Percentiles rank a stretch among this genome's conserved stretches.
Conservation (phyloP, 1,140 invertebrate species). For the Megalonaias nervosa region DNA sequence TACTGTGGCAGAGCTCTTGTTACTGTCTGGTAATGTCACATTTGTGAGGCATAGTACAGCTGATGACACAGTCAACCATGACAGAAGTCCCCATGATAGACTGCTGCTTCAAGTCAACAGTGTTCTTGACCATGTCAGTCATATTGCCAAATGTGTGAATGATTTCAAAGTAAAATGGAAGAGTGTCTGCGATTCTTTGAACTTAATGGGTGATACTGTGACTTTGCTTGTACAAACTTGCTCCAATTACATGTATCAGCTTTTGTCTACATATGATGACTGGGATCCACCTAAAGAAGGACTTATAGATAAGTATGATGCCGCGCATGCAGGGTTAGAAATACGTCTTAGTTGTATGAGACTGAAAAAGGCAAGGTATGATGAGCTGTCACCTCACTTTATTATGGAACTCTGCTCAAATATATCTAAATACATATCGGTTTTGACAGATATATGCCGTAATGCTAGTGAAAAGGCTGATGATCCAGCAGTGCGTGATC, state of each 20-base stretch:
- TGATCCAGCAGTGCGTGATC: conserved; percentile 32
- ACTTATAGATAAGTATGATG: conserved; percentile 43
- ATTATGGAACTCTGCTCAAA: conserved; percentile 46
- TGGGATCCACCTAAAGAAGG: conserved; percentile 18
- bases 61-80: conserved; percentile 29
- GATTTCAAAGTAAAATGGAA: conserved; percentile 37
- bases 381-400: conserved; percentile 37
- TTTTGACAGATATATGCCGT: conserved; percentile 45
- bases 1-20: conserved; percentile 46
- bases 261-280: conserved; percentile 16
- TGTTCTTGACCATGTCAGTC: conserved; percentile 19
- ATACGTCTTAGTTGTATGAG: conserved; percentile 38
- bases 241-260: conserved; percentile 37
- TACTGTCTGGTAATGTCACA: conserved; percentile 35
- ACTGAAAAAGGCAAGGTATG: conserved; percentile 30
- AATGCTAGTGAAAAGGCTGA: conserved; percentile 34
- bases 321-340: conserved; percentile 39
- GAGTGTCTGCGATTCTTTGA: conserved; percentile 33
- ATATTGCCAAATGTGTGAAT: conserved; percentile 22
- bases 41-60: conserved; percentile 36
- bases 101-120: conserved; percentile 25
- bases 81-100: conserved; percentile 16
- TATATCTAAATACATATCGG: conserved; percentile 42
- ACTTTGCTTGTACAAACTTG: conserved; percentile 36
- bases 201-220: conserved; percentile 36